Evolutionary conservation across 2,888 invertebrate species (phyloP).

Genomic region (Xestia ashworthii): DNA sequence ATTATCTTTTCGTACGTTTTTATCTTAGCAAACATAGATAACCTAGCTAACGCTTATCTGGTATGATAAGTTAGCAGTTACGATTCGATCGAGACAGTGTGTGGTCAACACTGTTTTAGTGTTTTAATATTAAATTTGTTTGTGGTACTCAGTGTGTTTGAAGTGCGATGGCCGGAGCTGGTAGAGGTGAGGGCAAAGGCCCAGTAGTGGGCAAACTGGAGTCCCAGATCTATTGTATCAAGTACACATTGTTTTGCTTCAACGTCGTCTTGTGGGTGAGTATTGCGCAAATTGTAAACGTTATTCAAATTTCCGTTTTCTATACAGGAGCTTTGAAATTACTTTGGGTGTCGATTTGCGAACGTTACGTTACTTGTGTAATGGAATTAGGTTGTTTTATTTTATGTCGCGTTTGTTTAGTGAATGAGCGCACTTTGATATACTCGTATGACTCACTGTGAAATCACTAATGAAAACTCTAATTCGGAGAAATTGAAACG

Average conservation of each 20-base stretch:
- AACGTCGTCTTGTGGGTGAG: slow-evolving; percentile 95
- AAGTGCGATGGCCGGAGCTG: slow-evolving; percentile 90
- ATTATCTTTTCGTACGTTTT: slow-evolving; percentile 82
- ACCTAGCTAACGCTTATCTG: slow-evolving; percentile 83
- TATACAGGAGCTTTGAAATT: slow-evolving; percentile 62
- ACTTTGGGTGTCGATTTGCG: slow-evolving; percentile 36
- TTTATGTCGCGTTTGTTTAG: slow-evolving; percentile 26
- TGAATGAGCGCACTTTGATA: slow-evolving; percentile 23
- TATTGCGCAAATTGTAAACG: slow-evolving; percentile 71
- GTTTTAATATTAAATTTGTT: slow-evolving; percentile 65
- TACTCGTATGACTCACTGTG: slow-evolving; percentile 38
- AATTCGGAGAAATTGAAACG: slow-evolving; percentile 4
- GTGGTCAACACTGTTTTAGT: slow-evolving; percentile 72
- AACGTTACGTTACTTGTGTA: slow-evolving; percentile 27
- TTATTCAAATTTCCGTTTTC: slow-evolving; percentile 50
- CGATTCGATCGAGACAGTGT: slow-evolving; percentile 76
- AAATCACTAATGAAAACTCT: slow-evolving; percentile 2
- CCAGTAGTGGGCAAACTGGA: slow-evolving; percentile 92
- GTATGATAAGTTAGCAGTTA: slow-evolving; percentile 81
- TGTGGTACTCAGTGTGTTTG: slow-evolving; percentile 68
- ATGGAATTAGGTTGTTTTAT: slow-evolving; percentile 28
- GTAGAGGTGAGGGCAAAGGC: slow-evolving; percentile 88
- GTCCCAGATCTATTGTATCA: slow-evolving; percentile 94
- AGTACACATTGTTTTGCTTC: slow-evolving; percentile 95
- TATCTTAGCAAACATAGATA: slow-evolving; percentile 89